Base-by-base conservation (phyloP, 1,140 invertebrate species). In the Asobara japonica region DNA sequence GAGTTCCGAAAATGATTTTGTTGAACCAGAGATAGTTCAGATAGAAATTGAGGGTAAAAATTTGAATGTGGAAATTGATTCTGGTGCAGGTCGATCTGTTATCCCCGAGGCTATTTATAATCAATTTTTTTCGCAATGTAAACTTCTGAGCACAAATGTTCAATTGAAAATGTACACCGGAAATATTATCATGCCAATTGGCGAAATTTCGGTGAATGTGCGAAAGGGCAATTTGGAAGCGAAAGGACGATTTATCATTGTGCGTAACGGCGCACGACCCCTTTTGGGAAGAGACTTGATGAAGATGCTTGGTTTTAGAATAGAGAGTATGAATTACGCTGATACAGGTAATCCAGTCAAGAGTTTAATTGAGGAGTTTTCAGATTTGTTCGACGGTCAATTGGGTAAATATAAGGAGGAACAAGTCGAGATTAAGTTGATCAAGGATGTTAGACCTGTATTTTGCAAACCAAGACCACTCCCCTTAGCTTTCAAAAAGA, bases 261-360 rank as follows among this genome's bases (percentile, higher is more conserved):
- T 76, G 0, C 71, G 71, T 30, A 29, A 72, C 0, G 69, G 65
- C 10, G 31, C 66, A 16, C 33, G 66, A 30, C 72, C 69, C 11
- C 41, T 76, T 8, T 48, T 76, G 29, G 69, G 75, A 20, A 73
- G 72, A 76, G 72, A 76, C 65, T 67, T 77, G 4, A 75, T 75
- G 56, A 73, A 65, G 51, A 1, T 25, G 16, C 66, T 73, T 6
- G 67, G 67, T 4, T 66, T 73, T 64, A 31, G 41, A 60, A 73
- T 73, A 16, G 61, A 60, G 8, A 31, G 51, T 20, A 25, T 62
- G 1, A 69, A 73, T 36, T 80, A 88, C 18, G 77, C 71, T 68
- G 78, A 77, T 62, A n/a, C 76, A 81, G 75, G 84, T 84, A n/a
- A 68, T 73, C 22, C 79, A 82, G 25, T 77, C 83, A 11, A 77